These are phyloP conservation scores for Eledone cirrhosa DNA, from an alignment of 2,888 invertebrate species.

Conservation along the genomic window DNA sequence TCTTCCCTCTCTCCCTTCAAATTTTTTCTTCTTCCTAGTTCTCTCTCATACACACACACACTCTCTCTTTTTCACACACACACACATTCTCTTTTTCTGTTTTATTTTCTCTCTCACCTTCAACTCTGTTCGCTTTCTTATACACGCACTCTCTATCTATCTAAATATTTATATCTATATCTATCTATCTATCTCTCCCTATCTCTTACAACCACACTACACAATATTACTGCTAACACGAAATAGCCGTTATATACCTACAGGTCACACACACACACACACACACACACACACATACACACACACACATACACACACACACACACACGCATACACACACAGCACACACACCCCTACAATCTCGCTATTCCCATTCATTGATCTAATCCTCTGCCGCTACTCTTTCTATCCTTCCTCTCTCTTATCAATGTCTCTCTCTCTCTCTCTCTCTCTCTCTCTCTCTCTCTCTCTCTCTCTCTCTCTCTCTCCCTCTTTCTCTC, in stretches of 20 bases:
- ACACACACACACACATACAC: no score
- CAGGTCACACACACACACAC: no score
- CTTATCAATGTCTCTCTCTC: background rate
- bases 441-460: background rate
- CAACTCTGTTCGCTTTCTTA: background rate
- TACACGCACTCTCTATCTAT: background rate
- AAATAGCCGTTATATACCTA: no score
- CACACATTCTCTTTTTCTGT: conserved; percentile 23
- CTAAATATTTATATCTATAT: no score
- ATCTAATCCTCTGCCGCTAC: background rate
- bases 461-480: background rate
- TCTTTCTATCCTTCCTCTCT: no score
- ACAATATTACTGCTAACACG: no score
- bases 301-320: no score
- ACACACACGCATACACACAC: no score
- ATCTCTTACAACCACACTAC: background rate
- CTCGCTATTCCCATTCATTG: no score
- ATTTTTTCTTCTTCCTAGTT: background rate
- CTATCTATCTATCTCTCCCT: background rate
- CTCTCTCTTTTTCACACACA: background rate
- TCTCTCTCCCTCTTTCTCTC: background rate
- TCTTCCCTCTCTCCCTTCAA: background rate
- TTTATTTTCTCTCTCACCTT: background rate
- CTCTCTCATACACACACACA: background rate
- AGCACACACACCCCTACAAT: no score